Conservation (phyloP, 2,113 vertebrate species). For the Muntiacus muntjak region DNA sequence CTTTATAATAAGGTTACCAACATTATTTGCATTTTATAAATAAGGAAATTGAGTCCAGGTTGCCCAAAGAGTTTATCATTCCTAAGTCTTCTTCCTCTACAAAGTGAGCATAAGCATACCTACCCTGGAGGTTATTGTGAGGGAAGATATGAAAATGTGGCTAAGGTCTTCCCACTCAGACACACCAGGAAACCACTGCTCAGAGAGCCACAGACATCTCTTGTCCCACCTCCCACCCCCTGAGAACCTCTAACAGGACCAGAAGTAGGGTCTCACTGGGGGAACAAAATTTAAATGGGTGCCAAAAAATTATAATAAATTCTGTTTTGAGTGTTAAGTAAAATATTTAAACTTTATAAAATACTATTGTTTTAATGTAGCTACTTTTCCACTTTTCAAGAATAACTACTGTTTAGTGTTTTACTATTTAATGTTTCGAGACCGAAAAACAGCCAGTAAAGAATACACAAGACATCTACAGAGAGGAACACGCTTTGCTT, state of each 20-base stretch:
- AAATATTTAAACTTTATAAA: neutral
- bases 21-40: neutral
- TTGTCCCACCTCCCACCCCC: neutral
- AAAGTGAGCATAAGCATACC: neutral
- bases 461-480: neutral
- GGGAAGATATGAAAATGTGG: neutral
- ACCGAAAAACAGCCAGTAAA: neutral
- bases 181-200: neutral
- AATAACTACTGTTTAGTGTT: neutral
- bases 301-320: neutral
- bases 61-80: neutral
- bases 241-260: too few relatives aligned
- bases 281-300: neutral
- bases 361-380: neutral
- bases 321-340: neutral
- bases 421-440: neutral
- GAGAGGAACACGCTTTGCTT: neutral
- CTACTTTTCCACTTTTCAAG: neutral
- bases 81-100: neutral
- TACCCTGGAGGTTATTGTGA: neutral
- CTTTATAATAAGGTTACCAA: neutral
- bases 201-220: neutral
- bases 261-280: neutral
- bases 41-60: too few relatives aligned
- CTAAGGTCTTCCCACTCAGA: neutral